Conservation (phyloP, 1,140 invertebrate species). For the Acyrthosiphon pisum region DNA sequence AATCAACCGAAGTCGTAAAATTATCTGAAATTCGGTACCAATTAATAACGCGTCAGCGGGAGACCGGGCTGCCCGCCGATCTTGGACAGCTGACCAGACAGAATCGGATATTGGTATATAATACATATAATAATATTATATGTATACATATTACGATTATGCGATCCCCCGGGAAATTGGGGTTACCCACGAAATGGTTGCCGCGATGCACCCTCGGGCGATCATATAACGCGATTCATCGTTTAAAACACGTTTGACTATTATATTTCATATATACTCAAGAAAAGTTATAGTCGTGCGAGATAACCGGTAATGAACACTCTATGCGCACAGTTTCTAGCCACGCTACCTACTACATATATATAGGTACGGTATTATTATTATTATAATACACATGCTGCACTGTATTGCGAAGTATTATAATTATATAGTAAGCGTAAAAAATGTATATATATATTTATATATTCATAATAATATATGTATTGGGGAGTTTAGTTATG, state of each 20-base stretch:
- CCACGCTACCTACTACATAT: background rate
- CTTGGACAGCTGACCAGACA: background rate
- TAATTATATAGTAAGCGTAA: conserved; percentile 6
- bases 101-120: background rate
- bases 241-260: conserved; percentile 34
- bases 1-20: background rate
- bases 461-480: too few species aligned
- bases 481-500: background rate
- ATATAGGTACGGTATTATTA: background rate
- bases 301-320: conserved; percentile 29
- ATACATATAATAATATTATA: too few species aligned
- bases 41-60: background rate
- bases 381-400: background rate
- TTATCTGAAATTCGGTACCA: background rate
- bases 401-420: background rate
- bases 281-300: conserved; percentile 27
- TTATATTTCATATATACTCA: background rate
- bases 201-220: background rate
- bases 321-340: background rate
- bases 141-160: background rate
- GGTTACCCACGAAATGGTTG: background rate
- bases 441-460: background rate
- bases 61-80: background rate
- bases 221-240: background rate
- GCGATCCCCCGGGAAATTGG: background rate